Conservation (phyloP, 2,888 invertebrate genomes). For the Axea sp. region DNA sequence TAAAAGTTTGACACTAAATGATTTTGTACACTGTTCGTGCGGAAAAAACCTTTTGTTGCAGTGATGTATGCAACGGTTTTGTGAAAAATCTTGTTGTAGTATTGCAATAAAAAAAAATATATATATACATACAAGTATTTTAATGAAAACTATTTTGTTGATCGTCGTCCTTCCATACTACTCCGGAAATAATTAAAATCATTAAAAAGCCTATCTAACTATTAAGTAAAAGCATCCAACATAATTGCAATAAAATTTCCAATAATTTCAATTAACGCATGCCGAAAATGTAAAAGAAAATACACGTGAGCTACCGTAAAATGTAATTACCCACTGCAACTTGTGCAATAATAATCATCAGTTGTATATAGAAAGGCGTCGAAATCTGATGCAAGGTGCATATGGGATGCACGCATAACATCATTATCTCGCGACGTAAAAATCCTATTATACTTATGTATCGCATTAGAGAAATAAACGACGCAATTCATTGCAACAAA, state of each 20-base stretch:
- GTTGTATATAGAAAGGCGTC: slow-evolving; percentile 28
- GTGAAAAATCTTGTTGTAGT: no score
- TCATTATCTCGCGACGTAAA: slow-evolving; percentile 43
- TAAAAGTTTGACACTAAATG: no score
- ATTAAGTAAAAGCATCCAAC: no score
- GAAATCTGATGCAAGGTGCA: slow-evolving; percentile 45
- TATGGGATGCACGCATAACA: slow-evolving; percentile 44
- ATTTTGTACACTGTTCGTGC: no score
- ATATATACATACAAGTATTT: no score
- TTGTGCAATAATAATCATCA: slow-evolving; percentile 36
- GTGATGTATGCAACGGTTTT: no score
- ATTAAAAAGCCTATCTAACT: no score
- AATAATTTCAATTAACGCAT: slow-evolving; percentile 7
- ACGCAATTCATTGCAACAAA: slow-evolving; percentile 57
- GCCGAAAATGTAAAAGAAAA: not conserved
- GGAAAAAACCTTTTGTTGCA: no score
- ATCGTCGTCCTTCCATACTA: no score
- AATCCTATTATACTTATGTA: slow-evolving; percentile 45
- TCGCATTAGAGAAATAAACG: slow-evolving; percentile 44
- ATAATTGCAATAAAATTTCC: not conserved
- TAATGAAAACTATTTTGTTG: no score
- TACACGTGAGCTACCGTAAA: slow-evolving; percentile 21
- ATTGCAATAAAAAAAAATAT: no score
- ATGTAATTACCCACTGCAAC: slow-evolving; percentile 31
- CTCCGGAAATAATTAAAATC: no score